A percentile compares a stretch with the other conserved stretches of the same genome.
phyloP scores from a whole-genome alignment of 2,797 vertebrate genomes.

The Nannoperca australis region DNA sequence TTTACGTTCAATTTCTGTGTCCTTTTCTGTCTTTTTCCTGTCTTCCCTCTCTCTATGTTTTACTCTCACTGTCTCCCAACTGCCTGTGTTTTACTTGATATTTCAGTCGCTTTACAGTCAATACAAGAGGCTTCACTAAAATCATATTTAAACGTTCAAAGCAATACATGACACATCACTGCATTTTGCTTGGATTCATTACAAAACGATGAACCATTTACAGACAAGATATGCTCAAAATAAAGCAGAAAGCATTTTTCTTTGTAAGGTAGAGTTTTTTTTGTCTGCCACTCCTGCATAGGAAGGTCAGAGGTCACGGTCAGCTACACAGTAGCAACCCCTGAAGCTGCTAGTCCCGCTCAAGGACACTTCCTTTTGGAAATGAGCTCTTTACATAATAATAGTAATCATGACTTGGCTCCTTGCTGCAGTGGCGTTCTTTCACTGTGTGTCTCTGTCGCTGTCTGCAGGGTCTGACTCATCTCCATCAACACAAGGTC shows the following conservation, averaged over 20 bases:
- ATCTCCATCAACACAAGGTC: conserved; percentile 98
- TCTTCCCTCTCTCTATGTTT: background rate
- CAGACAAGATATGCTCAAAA: background rate
- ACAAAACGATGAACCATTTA: background rate
- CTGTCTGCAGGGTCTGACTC: conserved; percentile 91
- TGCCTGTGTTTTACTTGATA: background rate
- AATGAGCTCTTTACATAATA: conserved; percentile 13
- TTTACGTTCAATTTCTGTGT: background rate
- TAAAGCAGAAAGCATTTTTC: background rate
- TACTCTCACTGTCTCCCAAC: background rate
- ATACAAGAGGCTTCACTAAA: background rate
- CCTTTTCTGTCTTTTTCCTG: background rate
- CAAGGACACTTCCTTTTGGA: conserved; percentile 21
- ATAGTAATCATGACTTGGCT: conserved; percentile 23
- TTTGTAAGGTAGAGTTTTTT: background rate
- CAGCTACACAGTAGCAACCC: background rate
- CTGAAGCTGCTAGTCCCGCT: background rate
- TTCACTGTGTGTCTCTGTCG: conserved; percentile 48
- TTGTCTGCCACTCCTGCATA: background rate
- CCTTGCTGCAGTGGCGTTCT: conserved; percentile 18
- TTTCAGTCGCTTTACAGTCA: background rate
- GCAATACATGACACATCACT: background rate
- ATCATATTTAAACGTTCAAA: background rate
- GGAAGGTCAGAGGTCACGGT: conserved; percentile 24
- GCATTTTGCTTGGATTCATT: background rate